Percentiles rank a stretch among this genome's conserved stretches.
Evolutionary conservation across 2,888 invertebrate genomes (phyloP).

Genomic region (Diplazon laetatorius): DNA sequence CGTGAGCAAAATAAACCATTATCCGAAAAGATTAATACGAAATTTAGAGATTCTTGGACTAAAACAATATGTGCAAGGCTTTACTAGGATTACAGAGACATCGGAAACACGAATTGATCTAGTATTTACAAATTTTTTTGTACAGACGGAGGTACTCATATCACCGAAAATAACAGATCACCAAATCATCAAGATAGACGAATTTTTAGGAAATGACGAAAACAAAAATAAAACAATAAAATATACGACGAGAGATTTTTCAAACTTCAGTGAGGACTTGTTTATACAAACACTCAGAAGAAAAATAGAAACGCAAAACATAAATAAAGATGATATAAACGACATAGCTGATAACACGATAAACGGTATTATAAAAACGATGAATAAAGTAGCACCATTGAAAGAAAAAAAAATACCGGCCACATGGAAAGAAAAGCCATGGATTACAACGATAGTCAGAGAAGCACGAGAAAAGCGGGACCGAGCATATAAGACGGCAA

Average conservation of each 20-base stretch:
- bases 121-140: conserved; percentile 42
- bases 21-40: conserved; percentile 35
- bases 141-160: conserved; percentile 8
- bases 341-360: too few species aligned
- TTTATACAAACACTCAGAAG: too few species aligned
- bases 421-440: too few species aligned
- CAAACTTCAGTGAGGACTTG: too few species aligned
- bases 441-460: background rate
- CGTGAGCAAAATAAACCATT: conserved; percentile 28
- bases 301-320: too few species aligned
- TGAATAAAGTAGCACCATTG: too few species aligned
- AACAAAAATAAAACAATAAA: too few species aligned
- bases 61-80: conserved; percentile 43
- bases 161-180: conserved; percentile 43
- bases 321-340: too few species aligned
- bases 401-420: too few species aligned
- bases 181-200: background rate
- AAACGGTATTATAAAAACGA: too few species aligned
- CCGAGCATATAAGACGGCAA: background rate
- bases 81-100: conserved; percentile 37
- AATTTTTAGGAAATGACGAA: too few species aligned
- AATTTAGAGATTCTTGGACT: conserved; percentile 31
- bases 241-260: too few species aligned
- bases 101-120: conserved; percentile 47
- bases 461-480: background rate